Evolutionary conservation across 1,140 invertebrate genomes (phyloP).

Genomic region (Halyomorpha halys): DNA sequence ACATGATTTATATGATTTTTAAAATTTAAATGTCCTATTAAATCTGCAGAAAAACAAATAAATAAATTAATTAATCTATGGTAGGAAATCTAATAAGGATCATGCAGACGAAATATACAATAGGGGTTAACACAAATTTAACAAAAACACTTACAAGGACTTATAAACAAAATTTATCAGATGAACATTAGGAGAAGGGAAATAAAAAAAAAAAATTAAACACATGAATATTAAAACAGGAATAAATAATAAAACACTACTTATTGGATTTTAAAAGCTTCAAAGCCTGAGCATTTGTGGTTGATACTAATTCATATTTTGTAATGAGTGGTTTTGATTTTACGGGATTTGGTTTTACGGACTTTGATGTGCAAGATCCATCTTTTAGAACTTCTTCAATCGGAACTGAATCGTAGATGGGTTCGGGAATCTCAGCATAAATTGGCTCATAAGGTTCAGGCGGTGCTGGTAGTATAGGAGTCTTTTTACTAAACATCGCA

Average conservation of each 20-base stretch:
- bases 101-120: too few relatives aligned
- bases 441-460: not conserved
- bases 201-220: not conserved
- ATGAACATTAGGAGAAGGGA: too few relatives aligned
- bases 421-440: not conserved
- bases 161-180: too few relatives aligned
- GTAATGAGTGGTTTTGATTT: slow-evolving; percentile 48
- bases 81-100: too few relatives aligned
- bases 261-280: slow-evolving; percentile 22
- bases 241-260: not conserved
- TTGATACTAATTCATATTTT: slow-evolving; percentile 53
- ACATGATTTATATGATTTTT: too few relatives aligned
- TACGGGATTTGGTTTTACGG: not conserved
- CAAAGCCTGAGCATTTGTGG: slow-evolving; percentile 47
- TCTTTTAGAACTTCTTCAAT: not conserved
- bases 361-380: not conserved
- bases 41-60: too few relatives aligned
- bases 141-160: too few relatives aligned
- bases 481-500: not conserved
- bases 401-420: not conserved
- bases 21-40: too few relatives aligned
- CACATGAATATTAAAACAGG: not conserved
- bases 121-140: too few relatives aligned
- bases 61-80: too few relatives aligned
- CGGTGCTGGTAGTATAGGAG: not conserved